Evolutionary conservation across 2,888 invertebrate species (phyloP).

Genomic region (Tillus elongatus): DNA sequence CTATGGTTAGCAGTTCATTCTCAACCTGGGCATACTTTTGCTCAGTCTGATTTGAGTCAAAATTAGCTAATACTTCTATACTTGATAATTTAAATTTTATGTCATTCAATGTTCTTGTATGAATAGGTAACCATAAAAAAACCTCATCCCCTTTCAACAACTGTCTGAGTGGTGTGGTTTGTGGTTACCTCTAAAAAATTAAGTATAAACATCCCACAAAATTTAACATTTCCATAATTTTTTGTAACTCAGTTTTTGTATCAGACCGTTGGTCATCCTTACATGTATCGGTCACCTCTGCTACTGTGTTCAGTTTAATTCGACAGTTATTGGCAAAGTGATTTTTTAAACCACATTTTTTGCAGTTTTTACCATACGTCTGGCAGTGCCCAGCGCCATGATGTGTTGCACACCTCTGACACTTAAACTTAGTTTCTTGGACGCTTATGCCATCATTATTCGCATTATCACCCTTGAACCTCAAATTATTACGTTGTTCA

Average conservation of each 20-base stretch:
- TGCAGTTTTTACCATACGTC: too few relatives aligned
- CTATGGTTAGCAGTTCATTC: constrained; percentile 31
- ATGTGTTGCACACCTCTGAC: too few relatives aligned
- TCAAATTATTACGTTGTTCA: too few relatives aligned
- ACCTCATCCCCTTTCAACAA: constrained; percentile 16
- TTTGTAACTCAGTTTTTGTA: constrained; percentile 16
- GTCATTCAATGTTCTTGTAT: constrained; percentile 11
- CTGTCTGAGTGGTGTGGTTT: constrained; percentile 18
- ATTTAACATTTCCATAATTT: constrained; percentile 20
- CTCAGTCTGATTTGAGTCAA: constrained; percentile 16
- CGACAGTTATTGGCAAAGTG: too few relatives aligned
- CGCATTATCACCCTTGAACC: too few relatives aligned
- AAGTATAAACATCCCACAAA: constrained; percentile 18
- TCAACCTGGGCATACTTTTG: constrained; percentile 30
- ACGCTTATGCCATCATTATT: too few relatives aligned
- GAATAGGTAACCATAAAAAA: constrained; percentile 15
- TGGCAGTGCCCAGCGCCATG: too few relatives aligned
- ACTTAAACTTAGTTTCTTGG: too few relatives aligned
- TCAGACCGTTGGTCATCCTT: too few relatives aligned
- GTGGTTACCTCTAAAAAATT: constrained; percentile 18
- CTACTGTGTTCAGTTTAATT: too few relatives aligned
- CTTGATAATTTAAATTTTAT: constrained; percentile 14
- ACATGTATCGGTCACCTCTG: too few relatives aligned
- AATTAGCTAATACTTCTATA: constrained; percentile 16
- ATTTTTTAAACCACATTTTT: too few relatives aligned